Evolutionary conservation across 2,113 vertebrate genomes (phyloP).

Genomic region (Dipodomys spectabilis): DNA sequence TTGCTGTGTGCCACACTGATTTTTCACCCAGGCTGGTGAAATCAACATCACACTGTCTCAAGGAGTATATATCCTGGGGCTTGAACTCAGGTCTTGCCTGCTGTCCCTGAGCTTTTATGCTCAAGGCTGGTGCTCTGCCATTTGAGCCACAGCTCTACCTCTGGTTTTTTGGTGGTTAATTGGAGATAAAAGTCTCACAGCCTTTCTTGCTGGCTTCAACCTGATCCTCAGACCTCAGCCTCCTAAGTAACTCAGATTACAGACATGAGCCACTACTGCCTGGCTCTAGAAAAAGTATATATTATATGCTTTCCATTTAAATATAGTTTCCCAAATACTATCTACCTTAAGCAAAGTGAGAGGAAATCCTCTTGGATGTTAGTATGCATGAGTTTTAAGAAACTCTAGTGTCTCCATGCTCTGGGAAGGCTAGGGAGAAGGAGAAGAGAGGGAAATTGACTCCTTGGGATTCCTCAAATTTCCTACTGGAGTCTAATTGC

Average conservation of each 20-base stretch:
- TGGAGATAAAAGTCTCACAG: too few relatives aligned
- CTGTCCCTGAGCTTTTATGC: neutral
- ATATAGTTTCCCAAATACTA: neutral
- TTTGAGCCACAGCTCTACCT: too few relatives aligned
- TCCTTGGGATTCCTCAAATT: conserved; percentile 52
- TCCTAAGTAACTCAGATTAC: too few relatives aligned
- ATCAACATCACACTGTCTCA: neutral
- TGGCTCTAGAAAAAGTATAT: neutral
- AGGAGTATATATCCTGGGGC: neutral
- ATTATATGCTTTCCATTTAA: neutral
- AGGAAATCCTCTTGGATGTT: neutral
- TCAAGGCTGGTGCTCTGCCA: too few relatives aligned
- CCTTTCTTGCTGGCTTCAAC: too few relatives aligned
- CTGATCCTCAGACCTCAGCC: too few relatives aligned
- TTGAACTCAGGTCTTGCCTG: neutral
- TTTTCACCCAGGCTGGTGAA: neutral
- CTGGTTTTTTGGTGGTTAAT: too few relatives aligned
- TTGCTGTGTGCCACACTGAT: neutral
- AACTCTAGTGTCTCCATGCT: neutral
- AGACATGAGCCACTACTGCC: too few relatives aligned
- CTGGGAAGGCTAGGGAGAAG: neutral
- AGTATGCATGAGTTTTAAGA: conserved; percentile 14
- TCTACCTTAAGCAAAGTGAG: conserved; percentile 26
- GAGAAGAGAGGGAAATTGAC: conserved; percentile 39
- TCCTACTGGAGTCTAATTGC: conserved; percentile 62